Evolutionary conservation across 2,888 invertebrate genomes (phyloP).

Genomic region (Plebejus argus): DNA sequence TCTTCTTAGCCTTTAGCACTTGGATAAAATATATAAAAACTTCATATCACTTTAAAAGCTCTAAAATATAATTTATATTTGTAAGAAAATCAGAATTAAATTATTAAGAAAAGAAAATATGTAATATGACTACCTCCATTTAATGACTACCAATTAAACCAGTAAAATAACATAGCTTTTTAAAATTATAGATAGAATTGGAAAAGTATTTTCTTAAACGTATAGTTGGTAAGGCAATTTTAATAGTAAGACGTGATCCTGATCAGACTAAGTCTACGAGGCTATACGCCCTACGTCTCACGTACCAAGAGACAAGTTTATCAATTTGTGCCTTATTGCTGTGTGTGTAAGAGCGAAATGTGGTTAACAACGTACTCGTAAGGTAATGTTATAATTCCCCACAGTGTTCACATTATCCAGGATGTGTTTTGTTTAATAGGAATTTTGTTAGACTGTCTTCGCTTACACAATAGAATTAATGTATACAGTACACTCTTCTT

Average conservation of each 20-base stretch:
- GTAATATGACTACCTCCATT: no score
- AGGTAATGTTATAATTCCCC: conserved; percentile 70
- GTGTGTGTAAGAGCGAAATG: background rate
- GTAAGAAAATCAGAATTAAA: no score
- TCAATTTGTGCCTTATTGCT: background rate
- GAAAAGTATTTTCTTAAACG: conserved; percentile 50
- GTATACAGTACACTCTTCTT: background rate
- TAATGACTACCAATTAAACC: no score
- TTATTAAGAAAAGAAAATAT: no score
- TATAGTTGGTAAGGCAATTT: conserved; percentile 58
- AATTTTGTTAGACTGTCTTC: conserved; percentile 24
- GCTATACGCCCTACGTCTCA: background rate
- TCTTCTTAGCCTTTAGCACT: background rate
- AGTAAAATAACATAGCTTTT: no score
- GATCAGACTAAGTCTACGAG: conserved; percentile 65
- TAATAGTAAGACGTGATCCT: conserved; percentile 62
- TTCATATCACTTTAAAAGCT: no score
- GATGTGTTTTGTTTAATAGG: conserved; percentile 65
- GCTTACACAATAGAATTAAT: background rate
- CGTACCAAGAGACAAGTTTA: background rate
- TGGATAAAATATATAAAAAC: no score
- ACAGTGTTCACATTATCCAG: conserved; percentile 71
- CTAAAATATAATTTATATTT: no score
- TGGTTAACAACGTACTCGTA: conserved; percentile 51
- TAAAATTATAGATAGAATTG: conserved; percentile 40